Conservation (phyloP, 2,113 vertebrate species). For the Zeus faber region DNA sequence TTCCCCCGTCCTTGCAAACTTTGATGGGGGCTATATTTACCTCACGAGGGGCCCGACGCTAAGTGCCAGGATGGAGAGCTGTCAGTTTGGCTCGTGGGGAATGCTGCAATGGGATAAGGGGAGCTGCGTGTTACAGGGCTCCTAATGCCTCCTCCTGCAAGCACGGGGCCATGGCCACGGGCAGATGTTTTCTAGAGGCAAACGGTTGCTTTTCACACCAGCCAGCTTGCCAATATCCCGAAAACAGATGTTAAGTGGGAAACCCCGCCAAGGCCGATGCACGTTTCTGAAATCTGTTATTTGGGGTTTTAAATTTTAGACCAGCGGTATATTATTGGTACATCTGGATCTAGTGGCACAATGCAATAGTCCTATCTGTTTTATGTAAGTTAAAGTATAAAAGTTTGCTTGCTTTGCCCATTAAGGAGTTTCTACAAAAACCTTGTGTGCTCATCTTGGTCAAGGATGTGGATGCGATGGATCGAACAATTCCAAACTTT, state of each 20-base stretch:
- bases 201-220: conserved; percentile 57
- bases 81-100: conserved; percentile 11
- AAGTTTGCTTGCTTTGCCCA: too few species aligned
- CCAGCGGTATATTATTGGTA: background rate
- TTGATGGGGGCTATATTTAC: conserved; percentile 16
- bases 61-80: conserved; percentile 16
- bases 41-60: background rate
- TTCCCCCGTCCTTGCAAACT: conserved; percentile 11
- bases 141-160: background rate
- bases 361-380: too few species aligned
- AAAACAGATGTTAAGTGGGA: conserved; percentile 54
- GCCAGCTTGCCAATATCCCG: conserved; percentile 4
- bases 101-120: conserved; percentile 22
- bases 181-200: conserved; percentile 48
- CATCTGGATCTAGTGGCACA: background rate
- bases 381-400: too few species aligned
- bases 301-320: background rate
- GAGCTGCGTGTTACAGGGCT: background rate
- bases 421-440: too few species aligned
- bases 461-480: too few species aligned
- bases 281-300: background rate
- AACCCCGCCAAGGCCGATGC: background rate
- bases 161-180: background rate
- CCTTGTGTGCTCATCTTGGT: too few species aligned
- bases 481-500: too few species aligned